Base-by-base conservation (phyloP, 30 jellyfish, hydroid and myxozoan genomes). In the Pelagia noctiluca region DNA sequence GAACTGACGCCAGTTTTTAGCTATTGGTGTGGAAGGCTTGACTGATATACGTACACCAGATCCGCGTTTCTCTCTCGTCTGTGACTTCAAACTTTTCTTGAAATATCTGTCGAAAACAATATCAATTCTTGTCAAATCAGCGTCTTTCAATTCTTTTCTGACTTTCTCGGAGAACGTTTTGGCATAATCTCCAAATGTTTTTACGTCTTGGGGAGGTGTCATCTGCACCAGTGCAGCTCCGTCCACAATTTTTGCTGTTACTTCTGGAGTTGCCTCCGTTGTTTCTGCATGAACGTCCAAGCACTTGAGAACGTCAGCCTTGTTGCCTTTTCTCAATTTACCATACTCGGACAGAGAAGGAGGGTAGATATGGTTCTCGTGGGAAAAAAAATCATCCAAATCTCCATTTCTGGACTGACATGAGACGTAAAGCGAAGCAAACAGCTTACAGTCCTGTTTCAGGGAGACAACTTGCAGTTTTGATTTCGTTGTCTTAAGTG, bases 11-110 rank as follows among this genome's bases (percentile, higher is more conserved):
- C 80, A 62, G 35, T 77, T 77, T 37, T 36, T 57, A 32, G 24
- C 23, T 1, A 60, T 35, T 0, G 67, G 74, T 32, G 90, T 65
- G 1, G 65, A 24, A 1, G 52, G 53, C 30, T 1, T 69, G 0
- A 88, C 95, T 13, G 35, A 68, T 25, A 96, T 2, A 5, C 85
- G 87, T 50, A 47, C 29, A 28, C 92, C 94, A 50, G 18, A 29
- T 0, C 96, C 96, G 3, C 89, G n/a, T 50, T 35, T 78, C 10
- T 32, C 69, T 36, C 89, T 61, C 10, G 89, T 47, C 62, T 30
- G 35, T n/a, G 82, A 61, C 32, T 78, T 78, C 67, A 78, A 62
- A 34, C 80, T 67, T 0, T 28, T 22, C 30, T 11, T 11, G 13
- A 67, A 5, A 62, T 67, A 67, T 33, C 80, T 32, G 19, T 67